Conservation (phyloP, 1,140 invertebrate genomes). For the Daktulosphaira vitifoliae region DNA sequence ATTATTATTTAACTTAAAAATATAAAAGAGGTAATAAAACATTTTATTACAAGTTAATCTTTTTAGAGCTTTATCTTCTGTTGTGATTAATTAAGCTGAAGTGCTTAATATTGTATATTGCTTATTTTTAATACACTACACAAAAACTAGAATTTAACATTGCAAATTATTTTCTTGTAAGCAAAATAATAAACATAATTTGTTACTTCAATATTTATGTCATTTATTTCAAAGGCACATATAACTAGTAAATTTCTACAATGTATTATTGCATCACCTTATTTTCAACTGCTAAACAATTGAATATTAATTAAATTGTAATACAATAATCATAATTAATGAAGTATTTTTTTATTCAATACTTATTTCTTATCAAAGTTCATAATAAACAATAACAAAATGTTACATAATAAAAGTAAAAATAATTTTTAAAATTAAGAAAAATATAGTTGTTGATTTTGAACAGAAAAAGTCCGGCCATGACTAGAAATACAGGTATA, state of each 20-base stretch:
- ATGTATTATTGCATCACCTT: too few relatives aligned
- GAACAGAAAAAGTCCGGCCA: slow-evolving; percentile 2
- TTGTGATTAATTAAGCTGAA: too few relatives aligned
- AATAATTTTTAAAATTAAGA: slow-evolving; percentile 7
- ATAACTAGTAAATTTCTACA: slow-evolving; percentile 21
- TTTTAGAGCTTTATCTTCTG: too few relatives aligned
- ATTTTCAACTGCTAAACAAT: slow-evolving; percentile 25
- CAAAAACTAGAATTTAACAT: too few relatives aligned
- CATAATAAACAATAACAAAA: slow-evolving; percentile 29
- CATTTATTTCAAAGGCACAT: slow-evolving; percentile 29
- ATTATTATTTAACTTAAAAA: too few relatives aligned
- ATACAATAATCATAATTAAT: slow-evolving; percentile 2
- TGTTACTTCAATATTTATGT: slow-evolving; percentile 7
- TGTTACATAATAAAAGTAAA: slow-evolving; percentile 22
- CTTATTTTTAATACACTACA: too few relatives aligned
- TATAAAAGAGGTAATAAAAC: too few relatives aligned
- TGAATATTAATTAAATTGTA: slow-evolving; percentile 1
- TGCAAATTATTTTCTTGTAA: too few relatives aligned
- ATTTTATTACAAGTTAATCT: too few relatives aligned
- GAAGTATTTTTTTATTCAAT: slow-evolving; percentile 14
- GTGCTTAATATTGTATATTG: too few relatives aligned
- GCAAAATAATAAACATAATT: neutral
- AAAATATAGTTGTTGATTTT: neutral
- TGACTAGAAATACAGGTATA: slow-evolving; percentile 23
- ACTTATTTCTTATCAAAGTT: slow-evolving; percentile 23